Conservation (phyloP, 2,797 vertebrate species). For the Eupleurogrammus muticus region DNA sequence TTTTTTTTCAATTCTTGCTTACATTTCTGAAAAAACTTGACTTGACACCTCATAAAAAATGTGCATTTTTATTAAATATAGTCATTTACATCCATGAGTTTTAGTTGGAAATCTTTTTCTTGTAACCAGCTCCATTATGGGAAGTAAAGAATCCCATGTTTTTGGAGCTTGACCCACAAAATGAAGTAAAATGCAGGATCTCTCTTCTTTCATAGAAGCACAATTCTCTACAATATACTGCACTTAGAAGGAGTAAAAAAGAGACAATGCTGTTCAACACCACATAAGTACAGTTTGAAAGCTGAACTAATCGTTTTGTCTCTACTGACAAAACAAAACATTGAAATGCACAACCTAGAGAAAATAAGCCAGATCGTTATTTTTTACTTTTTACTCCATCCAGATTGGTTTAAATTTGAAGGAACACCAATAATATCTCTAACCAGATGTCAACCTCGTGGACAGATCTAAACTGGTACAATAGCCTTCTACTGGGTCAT, state of each 20-base stretch:
- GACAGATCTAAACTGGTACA: slow-evolving; percentile 26
- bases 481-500: slow-evolving; percentile 42
- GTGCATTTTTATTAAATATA: too few relatives aligned
- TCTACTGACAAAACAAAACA: not conserved
- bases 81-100: too few relatives aligned
- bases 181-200: not conserved
- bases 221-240: not conserved
- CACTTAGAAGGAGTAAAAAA: not conserved
- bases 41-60: too few relatives aligned
- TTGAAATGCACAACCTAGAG: not conserved
- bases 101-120: too few relatives aligned
- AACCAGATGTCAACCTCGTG: slow-evolving; percentile 41
- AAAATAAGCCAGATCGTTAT: slow-evolving; percentile 19
- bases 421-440: slow-evolving; percentile 21
- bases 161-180: not conserved
- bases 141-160: not conserved
- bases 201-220: not conserved
- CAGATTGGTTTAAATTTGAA: slow-evolving; percentile 25
- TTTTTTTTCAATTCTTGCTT: too few relatives aligned
- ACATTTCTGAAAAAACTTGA: too few relatives aligned
- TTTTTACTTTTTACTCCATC: not conserved
- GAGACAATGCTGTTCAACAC: not conserved
- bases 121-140: too few relatives aligned
- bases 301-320: not conserved
- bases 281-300: not conserved